Base-by-base conservation (phyloP, 2,113 vertebrate genomes). In the Oryzias melastigma region DNA sequence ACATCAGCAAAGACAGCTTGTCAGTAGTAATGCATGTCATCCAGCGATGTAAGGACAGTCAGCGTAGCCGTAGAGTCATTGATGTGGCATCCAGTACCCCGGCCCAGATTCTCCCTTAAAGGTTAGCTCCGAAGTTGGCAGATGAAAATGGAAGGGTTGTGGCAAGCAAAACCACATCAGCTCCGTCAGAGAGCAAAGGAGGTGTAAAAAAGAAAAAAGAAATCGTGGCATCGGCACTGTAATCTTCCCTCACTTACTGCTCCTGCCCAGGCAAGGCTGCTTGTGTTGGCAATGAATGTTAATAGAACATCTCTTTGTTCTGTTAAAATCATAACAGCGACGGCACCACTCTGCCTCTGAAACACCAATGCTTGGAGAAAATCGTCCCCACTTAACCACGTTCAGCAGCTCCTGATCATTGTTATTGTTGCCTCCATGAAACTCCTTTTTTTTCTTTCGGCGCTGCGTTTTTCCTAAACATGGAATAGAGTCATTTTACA, bases 1-100 rank as follows among this genome's bases (percentile, higher is more conserved):
- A 83, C 87, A 87, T 88, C 82, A 72, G 83, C 74, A 56, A 66
- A 84, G 83, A 78, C 59, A 49, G 77, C 85, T 70, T 88, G 89
- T 89, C 89, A 83, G 65, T 79, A 76, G 70, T 71, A 56, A 82
- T 89, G 72, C 66, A 48, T 70, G 75, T 90, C 89, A 85, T 35
- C 16, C 48, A 7, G 69, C 48, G 19, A 43, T 7, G 52, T 70
- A 40, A 79, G 64, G 79, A 75, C 76, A 74, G 73, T 65, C 53
- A 70, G 45, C 65, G 20, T 35, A 49, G 71, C 78, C 16, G 43
- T 52, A 44, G 67, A 62, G 49, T 76, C 81, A 76, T 74, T 49
- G 77, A 75, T 76, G 79, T 83, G 78, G 80, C 85, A 82, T 44
- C 59, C 65, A 64, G 64, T 73, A 74, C 75, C 78, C 80, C 1